phyloP scores from a whole-genome alignment of 2,888 invertebrate genomes.

The Drosophila sordidapex region DNA sequence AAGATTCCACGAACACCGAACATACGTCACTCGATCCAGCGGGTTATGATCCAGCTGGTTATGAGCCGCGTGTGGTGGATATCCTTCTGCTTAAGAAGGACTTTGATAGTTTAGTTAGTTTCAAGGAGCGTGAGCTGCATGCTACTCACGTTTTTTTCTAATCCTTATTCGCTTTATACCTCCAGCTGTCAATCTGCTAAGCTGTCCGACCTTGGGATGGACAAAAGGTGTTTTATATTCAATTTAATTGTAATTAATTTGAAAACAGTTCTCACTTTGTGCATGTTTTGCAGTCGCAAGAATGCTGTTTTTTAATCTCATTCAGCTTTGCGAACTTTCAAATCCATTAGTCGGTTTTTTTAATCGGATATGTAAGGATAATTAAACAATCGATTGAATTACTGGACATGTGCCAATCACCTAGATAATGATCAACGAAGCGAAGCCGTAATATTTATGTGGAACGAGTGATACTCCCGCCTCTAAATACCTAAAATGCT shows the following conservation, averaged over 20 bases:
- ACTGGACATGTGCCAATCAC: slow-evolving; percentile 15
- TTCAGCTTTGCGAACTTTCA: background rate
- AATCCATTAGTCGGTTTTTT: background rate
- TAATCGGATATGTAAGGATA: background rate
- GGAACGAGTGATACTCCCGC: background rate
- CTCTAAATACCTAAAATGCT: slow-evolving; percentile 6
- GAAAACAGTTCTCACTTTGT: background rate
- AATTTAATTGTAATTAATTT: background rate
- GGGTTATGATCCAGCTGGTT: no score
- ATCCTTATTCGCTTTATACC: background rate
- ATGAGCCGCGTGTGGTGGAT: slow-evolving; percentile 29
- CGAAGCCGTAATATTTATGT: slow-evolving; percentile 21
- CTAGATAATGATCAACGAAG: slow-evolving; percentile 6
- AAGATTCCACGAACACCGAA: background rate
- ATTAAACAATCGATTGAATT: background rate
- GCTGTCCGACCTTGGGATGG: background rate
- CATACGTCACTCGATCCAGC: background rate
- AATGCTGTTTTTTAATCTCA: background rate
- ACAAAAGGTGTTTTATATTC: background rate
- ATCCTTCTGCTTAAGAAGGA: slow-evolving; percentile 54
- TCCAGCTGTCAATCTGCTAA: background rate
- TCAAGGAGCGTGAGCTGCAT: slow-evolving; percentile 24
- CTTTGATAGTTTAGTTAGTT: slow-evolving; percentile 50
- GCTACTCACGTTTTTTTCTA: background rate
- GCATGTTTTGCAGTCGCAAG: background rate